Evolutionary conservation across 2,113 vertebrate species (phyloP).

Genomic region (Chloroceryle aenea): DNA sequence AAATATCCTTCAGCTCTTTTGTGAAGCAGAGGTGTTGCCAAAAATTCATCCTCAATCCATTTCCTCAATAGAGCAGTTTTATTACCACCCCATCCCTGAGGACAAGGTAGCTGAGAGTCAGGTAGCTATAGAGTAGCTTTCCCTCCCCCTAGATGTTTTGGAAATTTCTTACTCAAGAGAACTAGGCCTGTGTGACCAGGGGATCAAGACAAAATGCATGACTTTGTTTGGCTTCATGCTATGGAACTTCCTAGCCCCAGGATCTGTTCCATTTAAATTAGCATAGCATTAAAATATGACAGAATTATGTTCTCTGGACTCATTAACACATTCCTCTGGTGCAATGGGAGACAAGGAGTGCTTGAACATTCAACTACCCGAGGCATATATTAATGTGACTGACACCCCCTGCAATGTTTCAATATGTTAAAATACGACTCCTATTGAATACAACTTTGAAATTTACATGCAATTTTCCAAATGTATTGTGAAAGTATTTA

Average conservation of each 20-base stretch:
- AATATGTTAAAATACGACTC: background rate
- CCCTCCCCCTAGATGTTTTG: constrained; percentile 6
- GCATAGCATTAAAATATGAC: constrained; percentile 43
- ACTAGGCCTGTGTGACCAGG: background rate
- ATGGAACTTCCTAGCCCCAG: background rate
- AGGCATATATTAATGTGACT: constrained; percentile 33
- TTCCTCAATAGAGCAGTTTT: background rate
- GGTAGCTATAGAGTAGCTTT: background rate
- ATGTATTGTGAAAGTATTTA: constrained; percentile 11
- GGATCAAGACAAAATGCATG: constrained; percentile 9
- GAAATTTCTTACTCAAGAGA: background rate
- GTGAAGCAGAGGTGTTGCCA: background rate
- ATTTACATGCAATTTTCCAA: constrained; percentile 23
- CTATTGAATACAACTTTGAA: constrained; percentile 11
- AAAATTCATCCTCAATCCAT: constrained; percentile 2
- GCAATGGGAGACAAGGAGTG: constrained; percentile 3
- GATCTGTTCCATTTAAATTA: constrained; percentile 49
- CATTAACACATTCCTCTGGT: constrained; percentile 36
- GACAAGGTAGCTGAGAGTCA: background rate
- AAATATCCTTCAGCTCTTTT: constrained; percentile 10
- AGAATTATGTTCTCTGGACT: constrained; percentile 12
- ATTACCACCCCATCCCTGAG: background rate
- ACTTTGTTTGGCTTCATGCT: constrained; percentile 1
- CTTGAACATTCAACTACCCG: constrained; percentile 10
- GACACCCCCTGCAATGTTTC: background rate